phyloP scores from a whole-genome alignment of 2,888 invertebrate genomes.

The Busseola fusca region DNA sequence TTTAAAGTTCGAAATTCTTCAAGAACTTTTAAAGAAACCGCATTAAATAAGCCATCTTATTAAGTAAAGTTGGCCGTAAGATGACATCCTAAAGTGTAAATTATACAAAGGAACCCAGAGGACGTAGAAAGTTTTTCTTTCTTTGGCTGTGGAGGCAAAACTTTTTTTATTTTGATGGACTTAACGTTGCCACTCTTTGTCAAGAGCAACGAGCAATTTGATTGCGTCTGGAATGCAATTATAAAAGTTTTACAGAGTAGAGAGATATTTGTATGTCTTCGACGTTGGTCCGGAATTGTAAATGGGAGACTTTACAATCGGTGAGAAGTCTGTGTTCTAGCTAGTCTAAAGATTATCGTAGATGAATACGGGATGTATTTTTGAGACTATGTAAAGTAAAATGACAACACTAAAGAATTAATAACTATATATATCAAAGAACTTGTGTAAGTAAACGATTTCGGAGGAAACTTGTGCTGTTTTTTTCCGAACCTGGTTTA shows the following conservation, averaged over 20 bases:
- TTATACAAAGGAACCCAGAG: slow-evolving; percentile 14
- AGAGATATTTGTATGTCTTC: not conserved
- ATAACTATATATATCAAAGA: not conserved
- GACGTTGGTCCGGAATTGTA: not conserved
- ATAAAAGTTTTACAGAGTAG: not conserved
- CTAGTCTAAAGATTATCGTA: not conserved
- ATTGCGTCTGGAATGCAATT: slow-evolving; percentile 14
- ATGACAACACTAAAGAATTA: not conserved
- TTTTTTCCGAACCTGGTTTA: not conserved
- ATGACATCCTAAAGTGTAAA: slow-evolving; percentile 25
- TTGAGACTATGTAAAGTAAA: too few relatives aligned
- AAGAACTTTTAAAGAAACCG: slow-evolving; percentile 15
- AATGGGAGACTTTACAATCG: not conserved
- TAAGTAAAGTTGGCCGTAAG: slow-evolving; percentile 25
- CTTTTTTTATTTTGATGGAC: slow-evolving; percentile 20
- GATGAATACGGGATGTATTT: not conserved
- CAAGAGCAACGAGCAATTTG: slow-evolving; percentile 17
- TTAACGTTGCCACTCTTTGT: not conserved
- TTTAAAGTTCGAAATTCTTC: slow-evolving; percentile 21
- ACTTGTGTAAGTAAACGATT: not conserved
- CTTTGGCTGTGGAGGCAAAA: not conserved
- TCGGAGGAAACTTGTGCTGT: not conserved
- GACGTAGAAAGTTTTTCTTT: slow-evolving; percentile 19
- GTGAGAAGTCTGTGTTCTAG: not conserved
- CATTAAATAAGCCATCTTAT: slow-evolving; percentile 10